Conservation (phyloP, 2,797 vertebrate species). For the Hydrocynus forskahlii region DNA sequence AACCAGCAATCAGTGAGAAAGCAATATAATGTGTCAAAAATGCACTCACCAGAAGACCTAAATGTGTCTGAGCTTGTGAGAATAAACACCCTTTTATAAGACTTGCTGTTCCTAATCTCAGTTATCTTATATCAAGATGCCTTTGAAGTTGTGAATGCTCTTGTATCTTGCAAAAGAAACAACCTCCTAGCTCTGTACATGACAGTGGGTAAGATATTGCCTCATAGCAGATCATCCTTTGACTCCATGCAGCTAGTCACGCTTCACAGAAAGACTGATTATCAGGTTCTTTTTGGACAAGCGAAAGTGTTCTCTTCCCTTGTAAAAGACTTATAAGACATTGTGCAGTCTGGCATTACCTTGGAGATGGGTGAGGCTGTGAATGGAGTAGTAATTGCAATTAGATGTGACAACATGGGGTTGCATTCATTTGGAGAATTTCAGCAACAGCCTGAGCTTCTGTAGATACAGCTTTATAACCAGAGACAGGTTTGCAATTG, state of each 20-base stretch:
- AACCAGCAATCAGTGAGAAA: background rate
- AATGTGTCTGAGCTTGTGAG: too few species aligned
- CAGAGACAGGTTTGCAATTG: too few species aligned
- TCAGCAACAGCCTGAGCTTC: too few species aligned
- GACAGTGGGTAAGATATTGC: constrained; percentile 26
- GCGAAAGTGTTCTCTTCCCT: constrained; percentile 28
- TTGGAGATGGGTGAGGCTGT: too few species aligned
- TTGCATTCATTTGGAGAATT: too few species aligned
- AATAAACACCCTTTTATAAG: too few species aligned
- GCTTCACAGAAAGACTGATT: constrained; percentile 13
- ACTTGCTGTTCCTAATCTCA: too few species aligned
- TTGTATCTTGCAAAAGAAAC: constrained; percentile 33
- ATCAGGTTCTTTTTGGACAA: constrained; percentile 19
- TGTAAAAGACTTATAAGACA: constrained; percentile 26
- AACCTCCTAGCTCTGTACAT: constrained; percentile 13
- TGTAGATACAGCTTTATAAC: too few species aligned
- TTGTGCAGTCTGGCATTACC: background rate
- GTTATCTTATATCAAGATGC: constrained; percentile 35
- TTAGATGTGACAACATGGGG: too few species aligned
- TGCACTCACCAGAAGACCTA: too few species aligned
- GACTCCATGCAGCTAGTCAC: constrained; percentile 26
- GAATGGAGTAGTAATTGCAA: too few species aligned
- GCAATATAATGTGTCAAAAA: too few species aligned
- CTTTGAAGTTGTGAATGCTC: constrained; percentile 23
- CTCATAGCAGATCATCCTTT: constrained; percentile 1